phyloP scores from a whole-genome alignment of 2,113 vertebrate genomes.

The Hyaena hyaena region DNA sequence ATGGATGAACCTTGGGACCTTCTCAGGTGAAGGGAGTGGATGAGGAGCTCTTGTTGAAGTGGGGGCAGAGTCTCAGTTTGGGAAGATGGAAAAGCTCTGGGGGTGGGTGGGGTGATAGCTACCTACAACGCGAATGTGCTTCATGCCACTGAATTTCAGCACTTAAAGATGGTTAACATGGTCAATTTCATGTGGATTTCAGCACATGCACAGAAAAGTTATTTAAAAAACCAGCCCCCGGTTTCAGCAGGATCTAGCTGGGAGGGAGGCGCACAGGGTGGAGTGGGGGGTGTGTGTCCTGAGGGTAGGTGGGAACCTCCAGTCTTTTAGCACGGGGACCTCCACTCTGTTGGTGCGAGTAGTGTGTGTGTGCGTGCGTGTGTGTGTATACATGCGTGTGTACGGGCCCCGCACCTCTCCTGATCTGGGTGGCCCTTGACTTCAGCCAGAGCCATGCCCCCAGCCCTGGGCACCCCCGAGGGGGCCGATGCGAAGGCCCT shows the following conservation, averaged over 20 bases:
- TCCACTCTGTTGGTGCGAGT: not conserved
- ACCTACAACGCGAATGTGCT: rapidly evolving
- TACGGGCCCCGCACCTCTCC: not conserved
- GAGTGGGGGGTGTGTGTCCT: not conserved
- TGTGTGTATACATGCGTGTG: not conserved
- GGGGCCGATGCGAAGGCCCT: rapidly evolving
- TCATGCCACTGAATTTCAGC: too few relatives aligned
- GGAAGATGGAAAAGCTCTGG: not conserved
- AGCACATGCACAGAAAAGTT: too few relatives aligned
- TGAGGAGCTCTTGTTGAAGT: rapidly evolving
- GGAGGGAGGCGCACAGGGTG: not conserved
- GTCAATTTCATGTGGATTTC: not conserved
- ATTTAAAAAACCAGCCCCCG: not conserved
- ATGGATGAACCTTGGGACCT: not conserved
- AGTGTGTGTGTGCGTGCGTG: not conserved
- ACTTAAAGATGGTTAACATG: too few relatives aligned
- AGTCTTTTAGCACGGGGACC: not conserved
- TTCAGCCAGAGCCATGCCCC: not conserved
- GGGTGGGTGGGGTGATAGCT: not conserved
- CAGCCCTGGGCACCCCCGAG: rapidly evolving
- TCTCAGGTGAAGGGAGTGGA: not conserved
- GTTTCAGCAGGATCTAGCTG: not conserved
- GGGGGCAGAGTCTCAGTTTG: not conserved
- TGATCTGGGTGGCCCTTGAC: not conserved
- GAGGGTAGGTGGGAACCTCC: not conserved